A percentile compares a stretch with the other conserved stretches of the same genome.
Evolutionary conservation across 1,140 invertebrate species (phyloP).

Genomic region (Maconellicoccus hirsutus): DNA sequence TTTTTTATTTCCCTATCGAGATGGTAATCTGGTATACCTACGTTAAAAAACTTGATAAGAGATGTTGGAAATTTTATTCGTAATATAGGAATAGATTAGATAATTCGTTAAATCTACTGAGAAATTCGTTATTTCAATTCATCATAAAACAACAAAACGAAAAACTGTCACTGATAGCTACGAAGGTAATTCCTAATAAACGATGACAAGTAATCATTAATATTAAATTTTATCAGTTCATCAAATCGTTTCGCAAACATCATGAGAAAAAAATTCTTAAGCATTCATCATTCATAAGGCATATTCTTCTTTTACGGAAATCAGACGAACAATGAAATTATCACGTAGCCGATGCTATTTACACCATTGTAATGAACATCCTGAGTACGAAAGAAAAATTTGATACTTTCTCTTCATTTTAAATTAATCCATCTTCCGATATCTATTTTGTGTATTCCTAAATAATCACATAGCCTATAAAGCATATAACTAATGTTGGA

Average conservation of each 20-base stretch:
- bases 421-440: not conserved
- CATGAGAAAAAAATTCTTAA: slow-evolving; percentile 14
- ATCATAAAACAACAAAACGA: not conserved
- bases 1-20: not conserved
- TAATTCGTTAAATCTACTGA: not conserved
- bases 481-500: too few relatives aligned
- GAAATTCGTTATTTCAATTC: not conserved
- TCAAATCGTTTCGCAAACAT: not conserved
- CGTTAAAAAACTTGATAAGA: too few relatives aligned
- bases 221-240: not conserved
- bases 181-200: not conserved
- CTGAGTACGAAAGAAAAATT: not conserved
- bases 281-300: not conserved
- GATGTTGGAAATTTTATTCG: not conserved
- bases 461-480: not conserved
- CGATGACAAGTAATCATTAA: not conserved
- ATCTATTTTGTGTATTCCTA: not conserved
- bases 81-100: not conserved
- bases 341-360: not conserved
- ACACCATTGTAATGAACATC: not conserved
- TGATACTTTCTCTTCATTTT: not conserved
- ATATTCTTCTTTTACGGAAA: slow-evolving; percentile 15
- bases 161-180: slow-evolving; percentile 13
- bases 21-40: not conserved
- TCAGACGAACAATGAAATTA: slow-evolving; percentile 16